phyloP scores from a whole-genome alignment of 53 echinoderm and acorn worm genomes.

The Stichopus horrens region DNA sequence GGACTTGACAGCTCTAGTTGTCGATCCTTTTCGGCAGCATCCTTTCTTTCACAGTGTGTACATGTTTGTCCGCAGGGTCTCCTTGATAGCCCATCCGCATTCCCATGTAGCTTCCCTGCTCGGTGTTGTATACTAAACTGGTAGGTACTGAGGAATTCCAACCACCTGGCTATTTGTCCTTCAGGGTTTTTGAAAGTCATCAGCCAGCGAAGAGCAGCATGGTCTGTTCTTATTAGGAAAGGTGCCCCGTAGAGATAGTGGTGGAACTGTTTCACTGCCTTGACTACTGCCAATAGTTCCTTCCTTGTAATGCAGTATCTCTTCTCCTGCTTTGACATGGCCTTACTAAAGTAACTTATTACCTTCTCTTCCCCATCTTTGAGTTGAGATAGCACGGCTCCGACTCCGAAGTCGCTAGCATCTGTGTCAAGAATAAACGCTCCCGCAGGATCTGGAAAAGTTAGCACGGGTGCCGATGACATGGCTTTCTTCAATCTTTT shows the following conservation, averaged over 20 bases:
- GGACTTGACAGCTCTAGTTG: not conserved
- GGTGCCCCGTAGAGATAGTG: constrained; percentile 43
- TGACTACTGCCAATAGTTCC: not conserved
- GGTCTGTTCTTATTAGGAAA: constrained; percentile 35
- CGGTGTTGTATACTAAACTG: constrained; percentile 38
- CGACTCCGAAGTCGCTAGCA: constrained; percentile 53
- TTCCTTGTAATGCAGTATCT: constrained; percentile 44
- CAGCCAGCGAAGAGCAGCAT: constrained; percentile 45
- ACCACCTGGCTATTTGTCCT: constrained; percentile 47
- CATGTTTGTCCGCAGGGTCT: constrained; percentile 40
- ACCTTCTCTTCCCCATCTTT: constrained; percentile 55
- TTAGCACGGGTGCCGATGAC: constrained; percentile 46
- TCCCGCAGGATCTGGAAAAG: constrained; percentile 39
- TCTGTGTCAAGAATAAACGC: constrained; percentile 57
- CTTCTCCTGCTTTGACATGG: constrained; percentile 42
- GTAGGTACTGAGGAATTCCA: constrained; percentile 39
- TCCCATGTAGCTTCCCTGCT: constrained; percentile 13
- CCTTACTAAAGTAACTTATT: constrained; percentile 52
- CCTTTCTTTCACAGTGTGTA: constrained; percentile 12
- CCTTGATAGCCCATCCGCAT: constrained; percentile 39
- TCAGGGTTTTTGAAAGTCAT: constrained; percentile 51
- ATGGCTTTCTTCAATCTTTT: constrained; percentile 54
- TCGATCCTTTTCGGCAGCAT: constrained; percentile 22
- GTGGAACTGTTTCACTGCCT: constrained; percentile 50
- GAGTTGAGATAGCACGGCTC: constrained; percentile 56